Conservation (phyloP, 2,888 invertebrate genomes). For the Ischnus inquisitorius region DNA sequence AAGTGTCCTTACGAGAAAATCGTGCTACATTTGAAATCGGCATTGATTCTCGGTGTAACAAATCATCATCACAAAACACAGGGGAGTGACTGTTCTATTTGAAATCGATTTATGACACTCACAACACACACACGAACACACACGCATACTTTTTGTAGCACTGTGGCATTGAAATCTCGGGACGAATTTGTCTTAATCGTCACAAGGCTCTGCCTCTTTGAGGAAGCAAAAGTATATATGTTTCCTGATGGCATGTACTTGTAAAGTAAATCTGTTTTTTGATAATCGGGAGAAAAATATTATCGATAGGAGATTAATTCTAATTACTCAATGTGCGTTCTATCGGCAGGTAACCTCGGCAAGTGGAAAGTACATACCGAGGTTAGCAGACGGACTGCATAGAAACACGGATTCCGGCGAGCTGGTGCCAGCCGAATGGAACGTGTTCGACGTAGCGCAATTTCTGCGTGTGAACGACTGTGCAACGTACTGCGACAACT, state of each 20-base stretch:
- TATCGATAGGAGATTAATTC: background rate
- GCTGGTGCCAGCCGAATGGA: conserved; percentile 91
- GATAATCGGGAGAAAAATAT: conserved; percentile 1
- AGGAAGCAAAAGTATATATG: conserved; percentile 8
- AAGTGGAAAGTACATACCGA: conserved; percentile 87
- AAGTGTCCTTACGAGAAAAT: background rate
- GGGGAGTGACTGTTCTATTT: conserved; percentile 18
- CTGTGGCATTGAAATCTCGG: conserved; percentile 9
- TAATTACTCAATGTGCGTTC: conserved; percentile 5
- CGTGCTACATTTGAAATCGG: background rate
- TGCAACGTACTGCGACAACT: conserved; percentile 88
- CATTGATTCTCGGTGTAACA: background rate
- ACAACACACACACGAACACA: background rate
- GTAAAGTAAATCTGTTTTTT: background rate
- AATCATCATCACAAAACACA: background rate
- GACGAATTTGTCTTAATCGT: background rate
- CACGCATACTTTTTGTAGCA: conserved; percentile 1
- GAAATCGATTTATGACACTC: background rate
- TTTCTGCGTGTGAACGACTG: conserved; percentile 96
- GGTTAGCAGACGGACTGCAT: conserved; percentile 86
- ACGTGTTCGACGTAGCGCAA: conserved; percentile 93
- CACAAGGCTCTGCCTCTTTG: background rate
- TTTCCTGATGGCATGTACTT: conserved; percentile 6
- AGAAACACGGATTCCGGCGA: conserved; percentile 87
- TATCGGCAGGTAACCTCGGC: conserved; percentile 85